A percentile compares a stretch with the other conserved stretches of the same genome.
phyloP scores from a whole-genome alignment of 2,888 invertebrate species.

The Tanytarsus gracilentus region DNA sequence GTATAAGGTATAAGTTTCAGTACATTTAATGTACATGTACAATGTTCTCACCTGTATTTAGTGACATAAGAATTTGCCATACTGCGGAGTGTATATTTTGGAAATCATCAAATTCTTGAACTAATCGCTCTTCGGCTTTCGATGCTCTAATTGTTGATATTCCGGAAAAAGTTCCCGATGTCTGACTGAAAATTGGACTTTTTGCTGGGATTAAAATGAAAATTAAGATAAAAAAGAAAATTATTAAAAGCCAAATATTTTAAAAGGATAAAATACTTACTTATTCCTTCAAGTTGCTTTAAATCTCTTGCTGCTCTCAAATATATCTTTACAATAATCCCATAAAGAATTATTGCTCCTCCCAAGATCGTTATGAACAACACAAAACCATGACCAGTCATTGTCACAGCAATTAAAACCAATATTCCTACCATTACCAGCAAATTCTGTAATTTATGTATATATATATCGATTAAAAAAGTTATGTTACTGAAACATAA shows the following conservation, averaged over 20 bases:
- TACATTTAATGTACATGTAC: too few relatives aligned
- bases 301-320: conserved; percentile 64
- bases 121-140: conserved; percentile 59
- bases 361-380: conserved; percentile 50
- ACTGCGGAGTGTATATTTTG: conserved; percentile 49
- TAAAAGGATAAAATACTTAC: conserved; percentile 42
- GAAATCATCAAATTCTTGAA: conserved; percentile 62
- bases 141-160: conserved; percentile 79
- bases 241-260: background rate
- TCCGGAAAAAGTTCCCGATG: conserved; percentile 78
- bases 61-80: conserved; percentile 41
- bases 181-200: conserved; percentile 88
- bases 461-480: background rate
- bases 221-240: background rate
- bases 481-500: background rate
- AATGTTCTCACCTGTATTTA: conserved; percentile 36
- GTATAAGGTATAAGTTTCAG: too few relatives aligned
- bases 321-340: conserved; percentile 56
- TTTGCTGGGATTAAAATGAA: conserved; percentile 7
- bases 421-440: conserved; percentile 68
- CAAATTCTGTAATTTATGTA: conserved; percentile 45
- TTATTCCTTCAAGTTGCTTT: conserved; percentile 61
- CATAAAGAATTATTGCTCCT: conserved; percentile 55
- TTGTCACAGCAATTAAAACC: conserved; percentile 60
- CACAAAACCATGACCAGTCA: conserved; percentile 58